Evolutionary conservation across 2,888 invertebrate species (phyloP).

Genomic region (Platynereis dumerilii): DNA sequence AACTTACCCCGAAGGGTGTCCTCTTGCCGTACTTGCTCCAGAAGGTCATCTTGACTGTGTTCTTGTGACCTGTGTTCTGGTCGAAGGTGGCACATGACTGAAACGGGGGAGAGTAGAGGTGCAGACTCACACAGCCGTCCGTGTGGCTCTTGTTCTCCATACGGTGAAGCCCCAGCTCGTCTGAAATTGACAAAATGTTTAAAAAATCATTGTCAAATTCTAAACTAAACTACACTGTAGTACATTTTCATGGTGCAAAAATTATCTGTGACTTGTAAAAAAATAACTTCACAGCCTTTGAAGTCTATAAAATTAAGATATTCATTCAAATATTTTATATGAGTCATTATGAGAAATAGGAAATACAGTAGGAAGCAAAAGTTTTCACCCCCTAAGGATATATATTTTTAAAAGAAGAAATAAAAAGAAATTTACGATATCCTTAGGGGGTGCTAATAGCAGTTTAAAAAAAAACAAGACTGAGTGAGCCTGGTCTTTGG

Average conservation of each 20-base stretch:
- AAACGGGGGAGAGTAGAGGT: constrained; percentile 95
- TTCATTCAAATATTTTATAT: no score
- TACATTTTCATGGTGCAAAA: background rate
- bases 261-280: background rate
- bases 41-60: constrained; percentile 80
- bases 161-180: constrained; percentile 84
- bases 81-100: constrained; percentile 88
- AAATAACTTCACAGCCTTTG: no score
- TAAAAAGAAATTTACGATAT: no score
- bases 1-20: constrained; percentile 56
- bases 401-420: no score
- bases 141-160: constrained; percentile 92
- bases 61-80: constrained; percentile 82
- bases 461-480: no score
- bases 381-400: no score
- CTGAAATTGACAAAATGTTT: constrained; percentile 6
- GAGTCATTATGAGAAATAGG: no score
- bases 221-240: background rate
- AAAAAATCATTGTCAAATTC: no score
- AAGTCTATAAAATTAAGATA: no score
- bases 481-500: no score
- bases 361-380: no score
- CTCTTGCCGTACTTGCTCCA: constrained; percentile 90
- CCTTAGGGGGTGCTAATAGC: no score
- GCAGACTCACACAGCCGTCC: constrained; percentile 88